Evolutionary conservation across 2,113 vertebrate genomes (phyloP).

Genomic region (Plecturocebus donacophilus): DNA sequence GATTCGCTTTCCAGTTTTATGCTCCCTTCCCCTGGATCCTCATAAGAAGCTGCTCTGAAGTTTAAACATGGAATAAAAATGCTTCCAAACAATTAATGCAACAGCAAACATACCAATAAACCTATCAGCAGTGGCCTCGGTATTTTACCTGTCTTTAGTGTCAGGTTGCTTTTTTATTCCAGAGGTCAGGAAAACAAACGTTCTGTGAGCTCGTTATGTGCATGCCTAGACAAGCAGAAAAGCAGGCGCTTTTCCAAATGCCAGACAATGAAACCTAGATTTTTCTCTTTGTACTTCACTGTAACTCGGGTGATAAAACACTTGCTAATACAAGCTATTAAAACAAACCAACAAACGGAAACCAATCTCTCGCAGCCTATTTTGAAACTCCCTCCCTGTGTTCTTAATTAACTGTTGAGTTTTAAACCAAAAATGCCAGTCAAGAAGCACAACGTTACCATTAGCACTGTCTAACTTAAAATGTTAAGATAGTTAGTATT

Average conservation of each 20-base stretch:
- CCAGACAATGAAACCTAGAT: conserved; percentile 24
- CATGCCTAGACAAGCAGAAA: conserved; percentile 24
- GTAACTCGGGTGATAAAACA: conserved; percentile 44
- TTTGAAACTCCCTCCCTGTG: conserved; percentile 51
- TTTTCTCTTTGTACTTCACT: conserved; percentile 37
- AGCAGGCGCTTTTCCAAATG: conserved; percentile 29
- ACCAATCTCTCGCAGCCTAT: conserved; percentile 56
- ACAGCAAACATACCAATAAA: conserved; percentile 16
- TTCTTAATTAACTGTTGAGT: conserved; percentile 67
- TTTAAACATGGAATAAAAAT: conserved; percentile 43
- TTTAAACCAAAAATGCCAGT: conserved; percentile 59
- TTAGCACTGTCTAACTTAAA: neutral
- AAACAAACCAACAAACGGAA: conserved; percentile 58
- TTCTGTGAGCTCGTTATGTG: conserved; percentile 29
- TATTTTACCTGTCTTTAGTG: conserved; percentile 43
- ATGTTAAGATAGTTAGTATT: neutral
- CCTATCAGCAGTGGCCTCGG: neutral
- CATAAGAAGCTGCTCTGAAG: conserved; percentile 42
- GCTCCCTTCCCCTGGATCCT: neutral
- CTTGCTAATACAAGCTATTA: conserved; percentile 60
- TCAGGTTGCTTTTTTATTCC: conserved; percentile 57
- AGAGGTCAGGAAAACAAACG: conserved; percentile 56
- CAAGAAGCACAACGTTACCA: neutral
- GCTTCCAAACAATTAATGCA: conserved; percentile 42
- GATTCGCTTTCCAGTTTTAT: neutral